phyloP scores from a whole-genome alignment of 1,140 invertebrate species.

The Diuraphis noxia region DNA sequence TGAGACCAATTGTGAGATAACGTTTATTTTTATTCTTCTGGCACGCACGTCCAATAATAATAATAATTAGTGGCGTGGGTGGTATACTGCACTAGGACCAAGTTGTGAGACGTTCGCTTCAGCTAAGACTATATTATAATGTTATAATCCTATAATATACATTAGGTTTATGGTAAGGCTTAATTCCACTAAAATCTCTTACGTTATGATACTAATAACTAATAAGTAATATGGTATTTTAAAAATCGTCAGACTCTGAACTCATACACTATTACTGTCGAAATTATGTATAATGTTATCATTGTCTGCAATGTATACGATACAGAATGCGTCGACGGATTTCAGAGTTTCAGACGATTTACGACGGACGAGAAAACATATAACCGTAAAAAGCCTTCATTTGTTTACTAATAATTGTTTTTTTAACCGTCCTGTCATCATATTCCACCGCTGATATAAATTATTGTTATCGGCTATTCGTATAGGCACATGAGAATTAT shows the following conservation, averaged over 20 bases:
- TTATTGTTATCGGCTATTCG: not conserved
- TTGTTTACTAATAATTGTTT: not conserved
- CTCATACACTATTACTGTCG: not conserved
- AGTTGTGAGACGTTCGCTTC: not conserved
- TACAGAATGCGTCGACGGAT: not conserved
- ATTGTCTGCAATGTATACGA: not conserved
- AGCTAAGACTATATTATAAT: not conserved
- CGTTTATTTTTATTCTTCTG: constrained; percentile 45
- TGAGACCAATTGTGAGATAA: constrained; percentile 52
- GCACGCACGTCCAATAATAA: constrained; percentile 9
- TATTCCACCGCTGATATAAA: not conserved
- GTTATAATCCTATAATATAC: not conserved
- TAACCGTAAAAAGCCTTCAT: not conserved
- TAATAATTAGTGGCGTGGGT: constrained; percentile 36
- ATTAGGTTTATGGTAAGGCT: not conserved
- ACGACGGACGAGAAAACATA: not conserved
- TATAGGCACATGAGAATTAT: not conserved
- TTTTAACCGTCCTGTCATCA: not conserved
- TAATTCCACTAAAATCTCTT: too few species aligned
- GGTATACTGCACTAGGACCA: not conserved
- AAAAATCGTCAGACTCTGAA: not conserved
- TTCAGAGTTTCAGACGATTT: not conserved
- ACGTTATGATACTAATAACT: not conserved
- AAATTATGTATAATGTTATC: not conserved
- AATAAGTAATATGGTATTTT: not conserved